Evolutionary conservation across 1,140 invertebrate species (phyloP).

Genomic region (Pseudoatta argentina): DNA sequence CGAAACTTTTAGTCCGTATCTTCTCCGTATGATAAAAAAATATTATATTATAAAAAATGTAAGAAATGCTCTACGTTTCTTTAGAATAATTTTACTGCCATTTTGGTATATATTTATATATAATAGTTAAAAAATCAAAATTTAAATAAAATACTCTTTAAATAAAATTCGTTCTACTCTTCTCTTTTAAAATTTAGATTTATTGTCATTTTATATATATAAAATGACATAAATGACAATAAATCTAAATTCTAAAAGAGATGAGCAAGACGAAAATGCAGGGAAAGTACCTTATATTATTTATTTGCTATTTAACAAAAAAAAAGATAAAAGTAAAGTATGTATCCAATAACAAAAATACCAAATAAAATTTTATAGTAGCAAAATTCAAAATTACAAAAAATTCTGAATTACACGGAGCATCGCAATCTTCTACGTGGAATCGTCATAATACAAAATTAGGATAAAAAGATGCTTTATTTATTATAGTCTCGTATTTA

Average conservation of each 20-base stretch:
- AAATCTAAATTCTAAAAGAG: not conserved
- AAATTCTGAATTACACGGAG: not conserved
- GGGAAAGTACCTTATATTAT: not conserved
- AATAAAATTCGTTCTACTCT: no score
- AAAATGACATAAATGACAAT: not conserved
- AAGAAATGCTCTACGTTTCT: not conserved
- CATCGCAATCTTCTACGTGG: not conserved
- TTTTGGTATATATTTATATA: not conserved
- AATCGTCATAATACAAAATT: not conserved
- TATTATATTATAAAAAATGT: conserved; percentile 27
- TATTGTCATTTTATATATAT: no score
- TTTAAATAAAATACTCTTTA: no score
- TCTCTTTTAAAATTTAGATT: no score
- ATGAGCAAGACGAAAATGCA: not conserved
- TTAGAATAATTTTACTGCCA: not conserved
- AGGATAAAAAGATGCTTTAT: conserved; percentile 13
- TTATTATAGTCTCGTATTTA: conserved; percentile 27
- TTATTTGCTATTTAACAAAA: not conserved
- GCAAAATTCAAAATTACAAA: conserved; percentile 1
- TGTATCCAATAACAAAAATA: not conserved
- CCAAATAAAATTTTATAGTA: not conserved
- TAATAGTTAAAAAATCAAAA: no score
- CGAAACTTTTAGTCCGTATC: not conserved
- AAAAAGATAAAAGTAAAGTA: not conserved
- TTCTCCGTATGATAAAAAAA: not conserved